These are phyloP conservation scores for Lasioglossum leucozonium DNA, from an alignment of 2,888 invertebrate species.

Conservation along the genomic window DNA sequence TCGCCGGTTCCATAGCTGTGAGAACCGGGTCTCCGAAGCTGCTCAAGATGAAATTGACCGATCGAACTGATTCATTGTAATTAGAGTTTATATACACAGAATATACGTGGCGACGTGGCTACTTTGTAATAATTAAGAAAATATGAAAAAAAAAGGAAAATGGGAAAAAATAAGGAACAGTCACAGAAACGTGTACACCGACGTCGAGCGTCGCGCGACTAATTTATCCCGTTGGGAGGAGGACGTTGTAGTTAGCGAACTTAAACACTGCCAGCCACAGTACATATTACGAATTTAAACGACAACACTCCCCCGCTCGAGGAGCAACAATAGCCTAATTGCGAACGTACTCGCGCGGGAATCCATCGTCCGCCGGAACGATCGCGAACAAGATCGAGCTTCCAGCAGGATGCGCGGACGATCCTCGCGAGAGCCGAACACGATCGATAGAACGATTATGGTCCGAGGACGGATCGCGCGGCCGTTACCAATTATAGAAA, in stretches of 20 bases:
- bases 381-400: background rate
- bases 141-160: background rate
- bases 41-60: conserved; percentile 39
- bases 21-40: conserved; percentile 28
- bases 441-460: conserved; percentile 33
- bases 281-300: conserved; percentile 80
- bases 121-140: conserved; percentile 32
- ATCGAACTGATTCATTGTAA: conserved; percentile 31
- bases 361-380: conserved; percentile 24
- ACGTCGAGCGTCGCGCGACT: conserved; percentile 7
- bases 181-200: conserved; percentile 1
- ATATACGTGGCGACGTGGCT: conserved; percentile 9
- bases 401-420: conserved; percentile 31
- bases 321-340: conserved; percentile 67
- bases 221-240: conserved; percentile 7
- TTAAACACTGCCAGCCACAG: conserved; percentile 38
- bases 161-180: background rate
- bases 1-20: background rate
- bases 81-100: conserved; percentile 42
- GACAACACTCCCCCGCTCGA: conserved; percentile 67
- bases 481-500: conserved; percentile 67
- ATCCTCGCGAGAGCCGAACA: conserved; percentile 51
- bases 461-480: conserved; percentile 48
- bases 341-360: conserved; percentile 55
- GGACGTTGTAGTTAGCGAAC: conserved; percentile 27